Conservation (phyloP, 2,113 vertebrate genomes). For the Sylvicapra grimmia region DNA sequence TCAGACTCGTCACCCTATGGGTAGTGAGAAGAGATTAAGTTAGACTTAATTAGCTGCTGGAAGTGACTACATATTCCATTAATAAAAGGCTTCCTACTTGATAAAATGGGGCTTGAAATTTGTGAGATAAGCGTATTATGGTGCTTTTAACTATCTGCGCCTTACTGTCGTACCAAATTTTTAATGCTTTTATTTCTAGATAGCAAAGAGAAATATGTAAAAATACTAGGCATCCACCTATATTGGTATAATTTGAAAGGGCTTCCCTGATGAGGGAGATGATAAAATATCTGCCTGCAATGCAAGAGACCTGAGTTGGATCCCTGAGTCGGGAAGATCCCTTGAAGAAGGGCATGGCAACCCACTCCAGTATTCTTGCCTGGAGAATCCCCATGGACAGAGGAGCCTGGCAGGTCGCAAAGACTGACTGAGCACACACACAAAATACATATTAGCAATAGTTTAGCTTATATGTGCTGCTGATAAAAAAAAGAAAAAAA, state of each 20-base stretch:
- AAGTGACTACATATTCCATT: not conserved
- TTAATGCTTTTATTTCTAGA: not conserved
- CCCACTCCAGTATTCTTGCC: not conserved
- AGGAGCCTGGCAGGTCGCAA: not conserved
- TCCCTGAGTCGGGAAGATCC: not conserved
- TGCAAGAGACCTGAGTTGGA: not conserved
- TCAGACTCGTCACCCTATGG: not conserved
- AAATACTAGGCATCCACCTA: not conserved
- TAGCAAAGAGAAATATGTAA: not conserved
- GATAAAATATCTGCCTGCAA: not conserved
- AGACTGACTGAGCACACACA: not conserved
- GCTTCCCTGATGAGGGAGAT: not conserved
- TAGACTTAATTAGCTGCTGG: constrained; percentile 29
- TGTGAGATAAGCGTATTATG: not conserved
- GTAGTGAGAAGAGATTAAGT: not conserved
- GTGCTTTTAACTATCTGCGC: not conserved
- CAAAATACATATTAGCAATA: not conserved
- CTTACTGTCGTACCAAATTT: not conserved
- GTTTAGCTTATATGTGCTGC: not conserved
- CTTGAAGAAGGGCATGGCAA: not conserved
- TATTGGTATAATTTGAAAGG: not conserved
- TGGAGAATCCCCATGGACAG: not conserved
- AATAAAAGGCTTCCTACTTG: constrained; percentile 6
- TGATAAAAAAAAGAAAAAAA: not conserved
- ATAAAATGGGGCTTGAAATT: not conserved